phyloP scores from a whole-genome alignment of 2,113 vertebrate genomes.

The Nycticebus coucang region DNA sequence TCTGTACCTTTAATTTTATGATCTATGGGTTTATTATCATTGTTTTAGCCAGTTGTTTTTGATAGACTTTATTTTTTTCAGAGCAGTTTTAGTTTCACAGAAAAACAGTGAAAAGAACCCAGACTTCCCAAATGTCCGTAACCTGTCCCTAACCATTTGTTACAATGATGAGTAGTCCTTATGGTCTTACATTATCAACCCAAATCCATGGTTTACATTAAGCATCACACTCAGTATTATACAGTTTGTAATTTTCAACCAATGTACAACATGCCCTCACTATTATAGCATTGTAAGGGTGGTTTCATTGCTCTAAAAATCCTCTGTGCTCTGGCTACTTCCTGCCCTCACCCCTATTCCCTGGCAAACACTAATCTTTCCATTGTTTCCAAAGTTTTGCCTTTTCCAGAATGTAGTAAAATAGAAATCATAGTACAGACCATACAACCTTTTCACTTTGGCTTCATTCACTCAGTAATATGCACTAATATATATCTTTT shows the following conservation, averaged over 20 bases:
- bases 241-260: too few relatives aligned
- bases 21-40: background rate
- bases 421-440: background rate
- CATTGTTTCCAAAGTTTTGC: background rate
- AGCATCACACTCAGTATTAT: background rate
- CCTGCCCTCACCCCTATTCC: background rate
- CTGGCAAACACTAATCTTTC: background rate
- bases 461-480: background rate
- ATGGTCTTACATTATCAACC: background rate
- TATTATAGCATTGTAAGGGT: background rate
- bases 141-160: too few relatives aligned
- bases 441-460: background rate
- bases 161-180: background rate
- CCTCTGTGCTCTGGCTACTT: background rate
- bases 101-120: background rate
- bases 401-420: background rate
- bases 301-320: background rate
- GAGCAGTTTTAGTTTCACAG: background rate
- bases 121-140: background rate
- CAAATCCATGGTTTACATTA: background rate
- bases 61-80: background rate
- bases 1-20: background rate
- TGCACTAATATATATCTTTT: background rate
- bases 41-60: background rate
- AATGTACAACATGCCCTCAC: background rate